Conservation (phyloP, 1,140 invertebrate species). For the Ruditapes philippinarum region DNA sequence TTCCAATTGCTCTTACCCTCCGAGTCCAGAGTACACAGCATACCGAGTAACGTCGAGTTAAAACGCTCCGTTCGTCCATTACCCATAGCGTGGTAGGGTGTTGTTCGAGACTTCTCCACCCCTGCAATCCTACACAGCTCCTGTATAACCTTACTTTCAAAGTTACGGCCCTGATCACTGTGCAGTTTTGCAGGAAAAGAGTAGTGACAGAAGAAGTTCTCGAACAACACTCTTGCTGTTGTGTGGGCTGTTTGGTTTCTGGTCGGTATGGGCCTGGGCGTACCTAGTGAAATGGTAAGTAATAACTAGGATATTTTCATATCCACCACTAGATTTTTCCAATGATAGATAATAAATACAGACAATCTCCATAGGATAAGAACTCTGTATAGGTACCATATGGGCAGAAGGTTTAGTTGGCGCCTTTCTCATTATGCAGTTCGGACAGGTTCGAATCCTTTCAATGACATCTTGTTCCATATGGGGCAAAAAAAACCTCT, state of each 20-base stretch:
- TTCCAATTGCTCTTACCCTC: too few species aligned
- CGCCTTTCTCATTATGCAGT: neutral
- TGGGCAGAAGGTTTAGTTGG: neutral
- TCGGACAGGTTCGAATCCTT: neutral
- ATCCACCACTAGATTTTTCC: slow-evolving; percentile 26
- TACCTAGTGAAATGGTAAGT: slow-evolving; percentile 68
- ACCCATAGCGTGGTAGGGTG: neutral
- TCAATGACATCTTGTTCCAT: neutral
- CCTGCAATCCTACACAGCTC: slow-evolving; percentile 43
- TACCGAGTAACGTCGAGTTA: too few species aligned
- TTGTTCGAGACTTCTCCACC: neutral
- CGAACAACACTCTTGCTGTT: slow-evolving; percentile 53
- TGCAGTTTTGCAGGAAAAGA: slow-evolving; percentile 51
- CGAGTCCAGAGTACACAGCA: too few species aligned
- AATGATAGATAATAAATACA: slow-evolving; percentile 39
- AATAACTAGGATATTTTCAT: slow-evolving; percentile 55
- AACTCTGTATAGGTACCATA: neutral
- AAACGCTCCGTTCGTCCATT: too few species aligned
- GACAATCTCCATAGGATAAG: slow-evolving; percentile 20
- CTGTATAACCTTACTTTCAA: slow-evolving; percentile 57
- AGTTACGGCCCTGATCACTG: slow-evolving; percentile 58
- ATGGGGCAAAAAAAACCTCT: slow-evolving; percentile 4
- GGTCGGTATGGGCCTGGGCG: slow-evolving; percentile 43
- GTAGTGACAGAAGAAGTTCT: slow-evolving; percentile 55
- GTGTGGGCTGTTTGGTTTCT: slow-evolving; percentile 56